phyloP scores from a whole-genome alignment of 2,888 invertebrate species.

The Cerceris rybyensis region DNA sequence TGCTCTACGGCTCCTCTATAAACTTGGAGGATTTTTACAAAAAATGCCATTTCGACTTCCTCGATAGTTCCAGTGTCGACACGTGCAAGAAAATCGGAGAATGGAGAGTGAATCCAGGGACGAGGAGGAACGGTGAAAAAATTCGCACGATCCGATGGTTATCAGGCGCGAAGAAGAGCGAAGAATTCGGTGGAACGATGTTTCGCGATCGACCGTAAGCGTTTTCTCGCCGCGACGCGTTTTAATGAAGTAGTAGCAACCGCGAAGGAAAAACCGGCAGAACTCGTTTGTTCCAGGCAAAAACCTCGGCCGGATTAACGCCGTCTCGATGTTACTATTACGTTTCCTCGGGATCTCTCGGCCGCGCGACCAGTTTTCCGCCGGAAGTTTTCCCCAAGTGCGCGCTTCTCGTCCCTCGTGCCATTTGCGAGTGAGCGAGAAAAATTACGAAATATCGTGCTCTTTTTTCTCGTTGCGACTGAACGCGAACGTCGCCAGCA shows the following conservation, averaged over 20 bases:
- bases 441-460: too few relatives aligned
- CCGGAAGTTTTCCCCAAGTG: not conserved
- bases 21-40: too few relatives aligned
- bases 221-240: not conserved
- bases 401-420: too few relatives aligned
- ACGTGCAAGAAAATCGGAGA: too few relatives aligned
- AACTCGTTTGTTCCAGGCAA: not conserved
- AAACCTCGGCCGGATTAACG: not conserved
- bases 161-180: not conserved
- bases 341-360: not conserved
- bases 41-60: too few relatives aligned
- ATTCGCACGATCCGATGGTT: too few relatives aligned
- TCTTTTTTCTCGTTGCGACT: too few relatives aligned
- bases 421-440: too few relatives aligned
- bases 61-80: too few relatives aligned
- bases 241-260: not conserved
- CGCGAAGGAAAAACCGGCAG: not conserved
- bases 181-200: not conserved
- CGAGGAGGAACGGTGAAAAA: not conserved
- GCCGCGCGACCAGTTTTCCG: not conserved
- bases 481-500: too few relatives aligned
- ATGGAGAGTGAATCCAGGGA: not conserved
- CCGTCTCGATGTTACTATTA: not conserved
- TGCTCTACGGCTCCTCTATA: too few relatives aligned
- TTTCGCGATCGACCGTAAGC: not conserved